Evolutionary conservation across 2,888 invertebrate species (phyloP).

Genomic region (Drosophila eohydei): DNA sequence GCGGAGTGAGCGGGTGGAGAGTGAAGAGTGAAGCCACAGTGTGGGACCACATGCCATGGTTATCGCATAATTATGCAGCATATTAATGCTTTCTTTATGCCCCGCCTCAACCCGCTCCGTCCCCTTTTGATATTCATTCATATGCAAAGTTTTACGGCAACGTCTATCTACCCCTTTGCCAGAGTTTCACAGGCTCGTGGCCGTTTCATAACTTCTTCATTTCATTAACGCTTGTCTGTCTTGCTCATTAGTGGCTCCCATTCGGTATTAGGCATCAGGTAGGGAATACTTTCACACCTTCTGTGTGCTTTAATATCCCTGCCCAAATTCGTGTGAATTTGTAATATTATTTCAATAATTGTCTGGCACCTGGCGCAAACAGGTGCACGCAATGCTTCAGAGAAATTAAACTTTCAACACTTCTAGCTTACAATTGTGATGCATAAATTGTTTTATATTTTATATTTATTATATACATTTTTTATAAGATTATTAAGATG

Average conservation of each 20-base stretch:
- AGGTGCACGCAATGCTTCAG: background rate
- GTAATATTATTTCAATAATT: slow-evolving; percentile 68
- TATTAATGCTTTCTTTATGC: slow-evolving; percentile 68
- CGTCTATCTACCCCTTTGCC: slow-evolving; percentile 15
- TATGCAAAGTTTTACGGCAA: slow-evolving; percentile 66
- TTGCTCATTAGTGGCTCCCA: slow-evolving; percentile 56
- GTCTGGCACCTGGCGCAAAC: slow-evolving; percentile 2
- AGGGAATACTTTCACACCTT: background rate
- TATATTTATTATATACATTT: background rate
- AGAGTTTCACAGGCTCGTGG: background rate
- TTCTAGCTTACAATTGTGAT: background rate
- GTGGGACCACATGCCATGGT: slow-evolving; percentile 43
- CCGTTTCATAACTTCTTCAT: slow-evolving; percentile 42
- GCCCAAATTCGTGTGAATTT: slow-evolving; percentile 43
- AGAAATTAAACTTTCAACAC: background rate
- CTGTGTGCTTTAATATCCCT: slow-evolving; percentile 30
- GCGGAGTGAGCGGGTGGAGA: background rate
- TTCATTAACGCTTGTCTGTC: slow-evolving; percentile 34
- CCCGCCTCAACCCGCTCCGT: background rate
- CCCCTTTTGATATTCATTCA: slow-evolving; percentile 53
- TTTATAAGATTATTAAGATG: background rate
- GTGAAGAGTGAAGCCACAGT: slow-evolving; percentile 17
- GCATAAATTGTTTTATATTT: background rate
- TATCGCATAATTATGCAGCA: slow-evolving; percentile 78
- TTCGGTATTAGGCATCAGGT: slow-evolving; percentile 7